Conservation (phyloP, 2,797 vertebrate genomes). For the Apodemus agrarius region DNA sequence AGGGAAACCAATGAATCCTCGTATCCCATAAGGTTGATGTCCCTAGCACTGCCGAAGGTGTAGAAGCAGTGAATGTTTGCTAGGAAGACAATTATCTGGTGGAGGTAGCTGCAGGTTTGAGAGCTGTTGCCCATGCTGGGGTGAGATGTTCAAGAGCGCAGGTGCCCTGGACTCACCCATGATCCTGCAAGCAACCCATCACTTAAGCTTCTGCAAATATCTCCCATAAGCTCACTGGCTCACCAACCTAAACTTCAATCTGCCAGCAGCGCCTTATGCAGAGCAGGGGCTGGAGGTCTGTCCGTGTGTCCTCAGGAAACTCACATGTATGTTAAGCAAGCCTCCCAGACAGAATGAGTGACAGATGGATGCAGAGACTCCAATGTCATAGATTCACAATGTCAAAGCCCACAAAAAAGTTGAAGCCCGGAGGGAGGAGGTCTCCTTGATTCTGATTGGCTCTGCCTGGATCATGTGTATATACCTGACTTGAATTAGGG, state of each 20-base stretch:
- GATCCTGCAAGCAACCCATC: background rate
- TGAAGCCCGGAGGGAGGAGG: background rate
- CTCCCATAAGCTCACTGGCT: background rate
- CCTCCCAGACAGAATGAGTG: background rate
- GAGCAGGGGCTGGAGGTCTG: background rate
- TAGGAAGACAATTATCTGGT: background rate
- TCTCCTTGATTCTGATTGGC: background rate
- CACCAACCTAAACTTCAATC: background rate
- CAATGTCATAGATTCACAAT: background rate
- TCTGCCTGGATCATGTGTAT: background rate
- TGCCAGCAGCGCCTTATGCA: background rate
- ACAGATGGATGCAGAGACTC: no score
- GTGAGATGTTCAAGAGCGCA: background rate
- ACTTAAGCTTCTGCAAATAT: background rate
- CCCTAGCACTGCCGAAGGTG: background rate
- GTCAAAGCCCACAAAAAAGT: no score
- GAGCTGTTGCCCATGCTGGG: background rate
- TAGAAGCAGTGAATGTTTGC: background rate
- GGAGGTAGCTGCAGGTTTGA: background rate
- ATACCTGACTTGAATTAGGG: background rate
- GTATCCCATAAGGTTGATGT: background rate
- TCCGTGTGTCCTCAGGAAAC: background rate
- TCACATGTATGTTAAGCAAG: background rate
- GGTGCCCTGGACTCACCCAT: background rate
- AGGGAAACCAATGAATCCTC: background rate